Evolutionary conservation across 2,888 invertebrate genomes (phyloP).

Genomic region (Cryptocephalus primarius): DNA sequence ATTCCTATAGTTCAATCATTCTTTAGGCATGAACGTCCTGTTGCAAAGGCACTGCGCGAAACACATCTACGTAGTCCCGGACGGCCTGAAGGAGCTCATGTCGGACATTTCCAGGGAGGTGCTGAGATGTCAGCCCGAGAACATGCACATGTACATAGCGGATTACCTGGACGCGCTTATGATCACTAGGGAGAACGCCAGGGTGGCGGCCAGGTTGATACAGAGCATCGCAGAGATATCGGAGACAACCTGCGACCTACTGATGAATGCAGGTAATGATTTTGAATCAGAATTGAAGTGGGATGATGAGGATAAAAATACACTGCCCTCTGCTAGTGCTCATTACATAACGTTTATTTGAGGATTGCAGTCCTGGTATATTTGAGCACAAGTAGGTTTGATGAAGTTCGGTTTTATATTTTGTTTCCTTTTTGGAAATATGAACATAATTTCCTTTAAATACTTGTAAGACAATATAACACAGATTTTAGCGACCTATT

Average conservation of each 20-base stretch:
- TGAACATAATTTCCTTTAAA: no score
- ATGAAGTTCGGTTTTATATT: no score
- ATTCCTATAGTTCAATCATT: no score
- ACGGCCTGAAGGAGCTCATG: constrained; percentile 59
- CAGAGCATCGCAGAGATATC: constrained; percentile 30
- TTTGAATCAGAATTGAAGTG: constrained; percentile 10
- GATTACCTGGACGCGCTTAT: constrained; percentile 57
- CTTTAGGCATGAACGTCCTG: constrained; percentile 26
- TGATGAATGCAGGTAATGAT: constrained; percentile 17
- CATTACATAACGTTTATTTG: no score
- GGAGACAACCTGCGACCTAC: constrained; percentile 26
- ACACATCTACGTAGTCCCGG: constrained; percentile 45
- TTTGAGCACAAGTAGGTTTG: no score
- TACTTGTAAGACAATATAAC: no score
- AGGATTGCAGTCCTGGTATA: no score
- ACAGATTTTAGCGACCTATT: no score
- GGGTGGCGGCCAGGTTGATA: constrained; percentile 32
- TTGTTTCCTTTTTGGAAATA: no score
- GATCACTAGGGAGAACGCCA: constrained; percentile 50
- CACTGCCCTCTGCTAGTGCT: no score
- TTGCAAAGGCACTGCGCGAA: constrained; percentile 38
- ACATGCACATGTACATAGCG: constrained; percentile 55
- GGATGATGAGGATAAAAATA: no score
- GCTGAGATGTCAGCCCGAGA: constrained; percentile 52
- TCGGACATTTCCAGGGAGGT: constrained; percentile 66